phyloP scores from a whole-genome alignment of 2,113 vertebrate genomes.

The Spea multiplicata region DNA sequence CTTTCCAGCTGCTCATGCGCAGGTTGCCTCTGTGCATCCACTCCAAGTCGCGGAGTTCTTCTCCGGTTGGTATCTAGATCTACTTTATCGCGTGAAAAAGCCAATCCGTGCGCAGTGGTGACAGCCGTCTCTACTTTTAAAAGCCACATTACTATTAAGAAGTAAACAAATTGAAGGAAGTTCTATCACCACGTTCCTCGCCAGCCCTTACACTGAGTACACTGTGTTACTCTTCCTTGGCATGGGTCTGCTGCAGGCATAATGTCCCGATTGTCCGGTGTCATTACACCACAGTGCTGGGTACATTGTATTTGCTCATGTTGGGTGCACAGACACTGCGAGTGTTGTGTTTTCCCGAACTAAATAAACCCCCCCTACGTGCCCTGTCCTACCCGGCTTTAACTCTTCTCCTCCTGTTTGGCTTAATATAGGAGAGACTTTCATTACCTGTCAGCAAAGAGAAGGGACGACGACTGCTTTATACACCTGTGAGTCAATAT shows the following conservation, averaged over 20 bases:
- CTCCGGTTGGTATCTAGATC: no score
- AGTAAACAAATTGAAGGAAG: constrained; percentile 27
- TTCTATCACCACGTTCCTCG: neutral
- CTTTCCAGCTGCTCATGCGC: no score
- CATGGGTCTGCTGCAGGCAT: constrained; percentile 21
- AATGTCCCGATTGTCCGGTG: constrained; percentile 38
- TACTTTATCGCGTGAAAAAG: no score
- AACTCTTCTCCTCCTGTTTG: neutral
- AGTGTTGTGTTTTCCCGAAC: constrained; percentile 9
- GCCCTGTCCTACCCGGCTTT: neutral
- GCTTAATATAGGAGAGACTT: neutral
- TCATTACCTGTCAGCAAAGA: neutral
- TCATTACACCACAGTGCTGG: constrained; percentile 24
- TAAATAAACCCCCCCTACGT: constrained; percentile 6
- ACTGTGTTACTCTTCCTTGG: constrained; percentile 39
- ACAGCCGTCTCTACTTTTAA: no score
- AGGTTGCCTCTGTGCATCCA: no score
- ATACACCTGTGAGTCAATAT: no score
- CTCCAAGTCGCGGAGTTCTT: no score
- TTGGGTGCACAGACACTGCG: constrained; percentile 13
- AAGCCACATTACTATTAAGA: neutral
- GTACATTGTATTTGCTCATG: constrained; percentile 35
- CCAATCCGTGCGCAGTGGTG: no score
- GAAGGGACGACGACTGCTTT: neutral
- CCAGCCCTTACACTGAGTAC: constrained; percentile 25